These are phyloP conservation scores for Epicauta chinensis DNA, from an alignment of 1,140 invertebrate species.

Conservation along the genomic window DNA sequence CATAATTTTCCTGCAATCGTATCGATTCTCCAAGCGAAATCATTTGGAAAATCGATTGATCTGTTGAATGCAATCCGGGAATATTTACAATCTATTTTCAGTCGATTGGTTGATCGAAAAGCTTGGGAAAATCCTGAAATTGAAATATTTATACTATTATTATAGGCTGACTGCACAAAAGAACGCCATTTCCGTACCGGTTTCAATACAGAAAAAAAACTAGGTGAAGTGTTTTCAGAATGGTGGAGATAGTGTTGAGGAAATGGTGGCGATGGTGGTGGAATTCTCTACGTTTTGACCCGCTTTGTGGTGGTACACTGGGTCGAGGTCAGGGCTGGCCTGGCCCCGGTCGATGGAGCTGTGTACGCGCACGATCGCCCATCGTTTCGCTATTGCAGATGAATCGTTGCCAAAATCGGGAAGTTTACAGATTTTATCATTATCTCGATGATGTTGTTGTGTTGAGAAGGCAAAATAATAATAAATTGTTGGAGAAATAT, in stretches of 20 bases:
- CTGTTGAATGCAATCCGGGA: no score
- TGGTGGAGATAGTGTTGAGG: background rate
- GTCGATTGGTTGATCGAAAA: no score
- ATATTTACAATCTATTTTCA: no score
- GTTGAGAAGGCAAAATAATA: no score
- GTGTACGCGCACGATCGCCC: conserved; percentile 18
- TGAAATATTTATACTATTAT: no score
- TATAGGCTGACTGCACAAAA: background rate
- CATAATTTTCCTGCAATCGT: no score
- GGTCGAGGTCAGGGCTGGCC: conserved; percentile 34
- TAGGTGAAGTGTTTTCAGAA: conserved; percentile 5
- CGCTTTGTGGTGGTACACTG: conserved; percentile 16
- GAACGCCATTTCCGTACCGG: background rate
- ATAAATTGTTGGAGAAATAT: no score
- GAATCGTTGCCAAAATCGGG: conserved; percentile 14
- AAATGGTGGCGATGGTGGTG: conserved; percentile 5
- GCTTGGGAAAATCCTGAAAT: no score
- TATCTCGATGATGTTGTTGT: no score
- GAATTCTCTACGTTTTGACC: conserved; percentile 22
- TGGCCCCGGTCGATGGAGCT: conserved; percentile 30
- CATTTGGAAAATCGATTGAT: no score
- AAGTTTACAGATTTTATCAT: no score
- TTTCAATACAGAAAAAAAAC: conserved; percentile 3
- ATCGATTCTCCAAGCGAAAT: no score
- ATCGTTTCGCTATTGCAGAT: conserved; percentile 16